Conservation (phyloP, 2,797 vertebrate species). For the Thalassophryne amazonica region DNA sequence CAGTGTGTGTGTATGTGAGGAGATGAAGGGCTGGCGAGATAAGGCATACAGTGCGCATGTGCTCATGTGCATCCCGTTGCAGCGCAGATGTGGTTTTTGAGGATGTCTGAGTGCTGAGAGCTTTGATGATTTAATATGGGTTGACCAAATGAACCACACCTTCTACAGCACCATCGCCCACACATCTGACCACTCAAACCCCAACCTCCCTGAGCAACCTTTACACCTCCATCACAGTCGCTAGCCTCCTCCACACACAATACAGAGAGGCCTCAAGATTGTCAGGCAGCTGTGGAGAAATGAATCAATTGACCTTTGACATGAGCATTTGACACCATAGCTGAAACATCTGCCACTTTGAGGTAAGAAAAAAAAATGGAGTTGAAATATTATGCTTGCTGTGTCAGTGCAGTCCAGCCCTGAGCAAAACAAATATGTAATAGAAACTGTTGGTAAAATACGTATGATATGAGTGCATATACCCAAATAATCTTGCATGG, state of each 20-base stretch:
- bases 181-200: conserved; percentile 48
- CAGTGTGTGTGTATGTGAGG: conserved; percentile 17
- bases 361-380: neutral
- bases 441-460: conserved; percentile 15
- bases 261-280: conserved; percentile 14
- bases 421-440: conserved; percentile 26
- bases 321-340: conserved; percentile 54
- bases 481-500: conserved; percentile 16
- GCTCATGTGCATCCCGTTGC: conserved; percentile 19
- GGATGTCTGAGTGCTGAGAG: conserved; percentile 69
- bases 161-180: conserved; percentile 39
- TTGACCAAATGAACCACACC: conserved; percentile 75
- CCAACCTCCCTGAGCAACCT: conserved; percentile 17
- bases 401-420: conserved; percentile 16
- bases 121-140: conserved; percentile 73
- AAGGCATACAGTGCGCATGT: conserved; percentile 31
- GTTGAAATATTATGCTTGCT: conserved; percentile 46
- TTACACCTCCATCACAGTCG: neutral
- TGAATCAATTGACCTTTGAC: conserved; percentile 73
- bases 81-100: conserved; percentile 68
- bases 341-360: conserved; percentile 64
- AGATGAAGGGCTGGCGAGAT: conserved; percentile 27
- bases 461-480: conserved; percentile 16
- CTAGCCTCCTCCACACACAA: neutral
- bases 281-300: conserved; percentile 61